Percentiles rank a stretch among this genome's conserved stretches.
Evolutionary conservation across 2,888 invertebrate species (phyloP).

Genomic region (Mayetiola destructor): DNA sequence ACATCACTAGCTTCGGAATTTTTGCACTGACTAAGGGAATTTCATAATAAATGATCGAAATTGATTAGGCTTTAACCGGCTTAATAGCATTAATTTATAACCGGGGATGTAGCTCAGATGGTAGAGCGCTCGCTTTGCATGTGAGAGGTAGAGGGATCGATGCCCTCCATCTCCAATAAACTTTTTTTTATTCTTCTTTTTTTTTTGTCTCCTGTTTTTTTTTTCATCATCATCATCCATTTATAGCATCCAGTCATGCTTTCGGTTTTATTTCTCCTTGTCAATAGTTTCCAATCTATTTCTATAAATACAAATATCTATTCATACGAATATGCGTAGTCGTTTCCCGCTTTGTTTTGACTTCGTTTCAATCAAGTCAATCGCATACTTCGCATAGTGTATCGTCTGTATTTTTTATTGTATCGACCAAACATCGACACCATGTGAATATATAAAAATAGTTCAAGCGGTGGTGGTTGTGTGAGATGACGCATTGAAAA

Average conservation of each 20-base stretch:
- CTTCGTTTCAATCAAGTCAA: background rate
- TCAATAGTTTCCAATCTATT: too few relatives aligned
- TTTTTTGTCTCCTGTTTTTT: background rate
- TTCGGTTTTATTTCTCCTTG: too few relatives aligned
- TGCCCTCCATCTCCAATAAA: constrained; percentile 33
- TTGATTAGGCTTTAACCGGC: too few relatives aligned
- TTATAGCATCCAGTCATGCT: too few relatives aligned
- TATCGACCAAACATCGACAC: too few relatives aligned
- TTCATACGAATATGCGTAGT: background rate
- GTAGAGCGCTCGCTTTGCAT: constrained; percentile 38
- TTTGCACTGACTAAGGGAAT: too few relatives aligned
- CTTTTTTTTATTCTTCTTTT: constrained; percentile 9
- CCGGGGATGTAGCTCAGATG: constrained; percentile 37
- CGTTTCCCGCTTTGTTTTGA: background rate
- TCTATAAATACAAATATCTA: too few relatives aligned
- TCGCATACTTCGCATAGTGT: background rate
- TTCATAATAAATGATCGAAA: too few relatives aligned
- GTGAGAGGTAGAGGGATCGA: constrained; percentile 37
- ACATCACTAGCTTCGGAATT: too few relatives aligned
- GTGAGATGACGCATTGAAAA: background rate
- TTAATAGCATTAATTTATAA: too few relatives aligned
- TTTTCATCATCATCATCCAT: background rate
- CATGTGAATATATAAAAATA: background rate
- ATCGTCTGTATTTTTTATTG: background rate
- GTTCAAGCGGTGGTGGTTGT: background rate